Conservation (phyloP, 2,888 invertebrate species). For the Dione vanillae region DNA sequence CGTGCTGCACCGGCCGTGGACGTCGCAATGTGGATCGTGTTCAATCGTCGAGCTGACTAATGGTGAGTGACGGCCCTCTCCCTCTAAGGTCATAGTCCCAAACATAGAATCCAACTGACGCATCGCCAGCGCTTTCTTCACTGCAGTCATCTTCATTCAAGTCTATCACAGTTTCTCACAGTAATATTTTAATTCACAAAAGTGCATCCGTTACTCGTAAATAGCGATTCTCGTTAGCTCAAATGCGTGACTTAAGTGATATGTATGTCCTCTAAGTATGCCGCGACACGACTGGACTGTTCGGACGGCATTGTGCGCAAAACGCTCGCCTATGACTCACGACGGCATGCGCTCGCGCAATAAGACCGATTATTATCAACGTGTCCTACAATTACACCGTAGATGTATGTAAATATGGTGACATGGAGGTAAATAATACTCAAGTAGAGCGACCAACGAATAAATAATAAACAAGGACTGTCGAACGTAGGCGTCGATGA, state of each 20-base stretch:
- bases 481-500: constrained; percentile 65
- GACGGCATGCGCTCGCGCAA: constrained; percentile 77
- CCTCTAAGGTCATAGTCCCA: constrained; percentile 86
- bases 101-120: constrained; percentile 90
- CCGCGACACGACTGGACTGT: constrained; percentile 79
- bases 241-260: constrained; percentile 67
- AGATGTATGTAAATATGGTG: constrained; percentile 73
- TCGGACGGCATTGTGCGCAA: constrained; percentile 79
- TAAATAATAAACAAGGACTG: constrained; percentile 71
- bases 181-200: constrained; percentile 60
- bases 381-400: constrained; percentile 74
- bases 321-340: constrained; percentile 78
- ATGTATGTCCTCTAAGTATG: constrained; percentile 81
- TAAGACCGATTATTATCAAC: constrained; percentile 71
- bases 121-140: constrained; percentile 87
- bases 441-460: constrained; percentile 58
- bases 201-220: constrained; percentile 43
- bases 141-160: constrained; percentile 72
- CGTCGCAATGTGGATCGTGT: constrained; percentile 87
- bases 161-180: constrained; percentile 51
- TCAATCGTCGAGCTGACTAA: constrained; percentile 83
- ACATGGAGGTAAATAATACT: constrained; percentile 78
- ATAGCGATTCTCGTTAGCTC: constrained; percentile 43
- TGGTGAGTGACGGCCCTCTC: constrained; percentile 73
- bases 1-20: constrained; percentile 85